phyloP scores from a whole-genome alignment of 2,888 invertebrate species.

The Automeris io region DNA sequence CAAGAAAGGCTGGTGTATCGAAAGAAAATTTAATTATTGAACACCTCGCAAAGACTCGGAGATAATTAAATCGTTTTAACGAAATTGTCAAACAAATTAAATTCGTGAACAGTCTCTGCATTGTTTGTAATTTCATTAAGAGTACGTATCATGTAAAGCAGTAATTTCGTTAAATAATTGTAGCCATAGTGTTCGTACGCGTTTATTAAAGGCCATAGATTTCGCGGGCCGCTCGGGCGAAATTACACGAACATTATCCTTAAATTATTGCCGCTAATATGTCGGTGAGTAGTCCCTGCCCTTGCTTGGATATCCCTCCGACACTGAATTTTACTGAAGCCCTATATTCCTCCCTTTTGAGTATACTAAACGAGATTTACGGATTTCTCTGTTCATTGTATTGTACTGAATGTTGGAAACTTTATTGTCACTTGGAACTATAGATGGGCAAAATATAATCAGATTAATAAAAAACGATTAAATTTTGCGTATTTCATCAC shows the following conservation, averaged over 20 bases:
- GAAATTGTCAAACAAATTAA: constrained; percentile 42
- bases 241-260: constrained; percentile 67
- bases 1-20: background rate
- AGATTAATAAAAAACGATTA: too few relatives aligned
- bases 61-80: constrained; percentile 22
- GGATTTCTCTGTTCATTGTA: constrained; percentile 17
- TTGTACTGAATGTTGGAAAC: constrained; percentile 16
- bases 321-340: constrained; percentile 37
- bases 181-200: constrained; percentile 58
- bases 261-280: constrained; percentile 73
- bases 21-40: constrained; percentile 13
- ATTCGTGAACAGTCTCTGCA: constrained; percentile 29
- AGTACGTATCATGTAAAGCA: constrained; percentile 49
- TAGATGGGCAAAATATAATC: too few relatives aligned
- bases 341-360: constrained; percentile 18
- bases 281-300: constrained; percentile 46
- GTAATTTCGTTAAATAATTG: constrained; percentile 71
- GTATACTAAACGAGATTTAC: constrained; percentile 22
- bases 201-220: constrained; percentile 75
- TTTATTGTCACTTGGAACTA: too few relatives aligned
- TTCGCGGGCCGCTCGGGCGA: constrained; percentile 53
- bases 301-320: constrained; percentile 28
- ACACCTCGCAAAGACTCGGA: constrained; percentile 14
- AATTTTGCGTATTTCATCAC: too few relatives aligned
- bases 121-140: constrained; percentile 61